Conservation (phyloP, 23 tunicate genomes). For the Aplidium turbinatum region DNA sequence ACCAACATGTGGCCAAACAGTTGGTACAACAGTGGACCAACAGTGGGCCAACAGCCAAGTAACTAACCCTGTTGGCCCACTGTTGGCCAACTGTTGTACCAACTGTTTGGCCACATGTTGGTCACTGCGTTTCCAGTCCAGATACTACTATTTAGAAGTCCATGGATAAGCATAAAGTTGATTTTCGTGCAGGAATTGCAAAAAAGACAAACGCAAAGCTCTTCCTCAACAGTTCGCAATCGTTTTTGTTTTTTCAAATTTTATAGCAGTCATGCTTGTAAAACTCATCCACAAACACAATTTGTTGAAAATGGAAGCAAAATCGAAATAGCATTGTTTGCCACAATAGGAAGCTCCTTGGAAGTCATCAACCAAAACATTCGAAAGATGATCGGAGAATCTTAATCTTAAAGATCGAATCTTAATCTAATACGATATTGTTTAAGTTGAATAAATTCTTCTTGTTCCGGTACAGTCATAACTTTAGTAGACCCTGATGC, state of each 20-base stretch:
- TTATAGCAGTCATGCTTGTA: slow-evolving; percentile 12
- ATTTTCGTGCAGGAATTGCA: neutral
- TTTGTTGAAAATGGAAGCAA: slow-evolving; percentile 28
- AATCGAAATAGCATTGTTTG: slow-evolving; percentile 28
- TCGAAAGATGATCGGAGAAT: slow-evolving; percentile 10
- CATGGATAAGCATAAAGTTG: slow-evolving; percentile 14
- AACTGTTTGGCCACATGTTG: no score
- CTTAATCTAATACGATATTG: no score
- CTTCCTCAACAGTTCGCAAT: slow-evolving; percentile 1
- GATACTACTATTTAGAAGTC: neutral
- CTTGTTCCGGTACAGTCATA: slow-evolving; percentile 15
- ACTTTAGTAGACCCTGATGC: neutral
- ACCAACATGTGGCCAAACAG: no score
- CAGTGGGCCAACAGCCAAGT: no score
- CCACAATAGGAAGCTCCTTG: slow-evolving; percentile 30
- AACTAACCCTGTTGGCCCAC: no score
- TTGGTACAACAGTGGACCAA: no score
- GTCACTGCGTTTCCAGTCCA: no score
- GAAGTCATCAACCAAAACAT: slow-evolving; percentile 22
- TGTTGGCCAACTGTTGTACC: no score
- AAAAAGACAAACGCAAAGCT: neutral
- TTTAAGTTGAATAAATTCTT: slow-evolving; percentile 24
- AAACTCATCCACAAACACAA: slow-evolving; percentile 16
- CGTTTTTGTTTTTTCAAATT: no score
- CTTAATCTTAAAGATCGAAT: no score